Conservation (phyloP, 2,888 invertebrate species). For the Itoplectis maculator region DNA sequence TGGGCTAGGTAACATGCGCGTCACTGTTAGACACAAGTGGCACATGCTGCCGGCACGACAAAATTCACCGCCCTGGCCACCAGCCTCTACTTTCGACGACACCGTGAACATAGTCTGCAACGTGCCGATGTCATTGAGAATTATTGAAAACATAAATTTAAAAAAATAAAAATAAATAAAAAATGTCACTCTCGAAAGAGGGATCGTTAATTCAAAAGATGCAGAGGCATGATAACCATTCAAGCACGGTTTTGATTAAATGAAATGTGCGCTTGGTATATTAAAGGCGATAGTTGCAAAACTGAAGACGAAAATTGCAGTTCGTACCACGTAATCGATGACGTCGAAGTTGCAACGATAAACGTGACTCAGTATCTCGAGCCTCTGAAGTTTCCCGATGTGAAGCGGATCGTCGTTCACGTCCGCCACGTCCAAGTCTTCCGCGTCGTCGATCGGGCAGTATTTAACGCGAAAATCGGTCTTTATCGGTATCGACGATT, state of each 20-base stretch:
- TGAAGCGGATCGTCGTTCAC: constrained; percentile 82
- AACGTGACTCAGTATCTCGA: constrained; percentile 78
- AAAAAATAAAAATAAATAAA: constrained; percentile 42
- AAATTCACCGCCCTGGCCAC: constrained; percentile 89
- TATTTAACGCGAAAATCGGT: constrained; percentile 89
- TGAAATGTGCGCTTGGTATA: background rate
- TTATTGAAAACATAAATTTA: constrained; percentile 33
- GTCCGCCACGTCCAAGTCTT: constrained; percentile 76
- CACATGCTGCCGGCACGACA: constrained; percentile 96
- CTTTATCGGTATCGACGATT: constrained; percentile 85
- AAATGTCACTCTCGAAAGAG: background rate
- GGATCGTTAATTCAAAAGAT: background rate
- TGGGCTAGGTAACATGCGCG: constrained; percentile 83
- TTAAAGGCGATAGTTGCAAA: background rate
- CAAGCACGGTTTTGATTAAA: no score
- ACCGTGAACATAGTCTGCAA: constrained; percentile 92
- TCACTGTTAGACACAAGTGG: constrained; percentile 91
- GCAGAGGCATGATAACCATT: background rate
- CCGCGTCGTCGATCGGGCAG: constrained; percentile 81
- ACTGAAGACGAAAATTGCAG: constrained; percentile 7
- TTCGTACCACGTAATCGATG: constrained; percentile 90
- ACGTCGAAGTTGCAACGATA: constrained; percentile 91
- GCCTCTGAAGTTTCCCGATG: constrained; percentile 85
- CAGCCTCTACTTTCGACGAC: constrained; percentile 91
- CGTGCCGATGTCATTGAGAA: constrained; percentile 11